phyloP scores from a whole-genome alignment of 2,797 vertebrate species.

The Buphagus erythrorhynchus region DNA sequence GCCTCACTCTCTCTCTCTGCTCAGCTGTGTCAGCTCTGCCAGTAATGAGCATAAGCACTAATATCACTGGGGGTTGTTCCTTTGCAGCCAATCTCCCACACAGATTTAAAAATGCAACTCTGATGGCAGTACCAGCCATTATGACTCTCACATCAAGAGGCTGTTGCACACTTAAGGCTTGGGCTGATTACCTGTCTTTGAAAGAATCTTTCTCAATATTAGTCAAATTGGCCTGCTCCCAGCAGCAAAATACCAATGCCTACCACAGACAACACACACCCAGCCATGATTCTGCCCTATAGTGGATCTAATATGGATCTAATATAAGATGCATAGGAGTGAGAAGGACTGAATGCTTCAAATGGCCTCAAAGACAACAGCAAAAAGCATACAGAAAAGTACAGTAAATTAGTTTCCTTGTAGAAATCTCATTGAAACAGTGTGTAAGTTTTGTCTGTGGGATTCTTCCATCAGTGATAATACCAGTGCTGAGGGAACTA shows the following conservation, averaged over 20 bases:
- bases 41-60: not conserved
- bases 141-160: not conserved
- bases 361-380: not conserved
- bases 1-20: not conserved
- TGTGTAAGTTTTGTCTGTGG: not conserved
- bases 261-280: not conserved
- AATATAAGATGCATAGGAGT: not conserved
- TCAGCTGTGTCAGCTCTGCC: constrained; percentile 3
- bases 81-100: not conserved
- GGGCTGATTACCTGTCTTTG: constrained; percentile 6
- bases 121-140: constrained; percentile 7
- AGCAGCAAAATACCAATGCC: not conserved
- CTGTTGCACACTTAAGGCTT: not conserved
- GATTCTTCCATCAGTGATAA: not conserved
- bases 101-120: not conserved
- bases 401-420: not conserved
- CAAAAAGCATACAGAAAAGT: not conserved
- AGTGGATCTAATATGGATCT: not conserved
- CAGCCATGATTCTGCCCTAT: not conserved
- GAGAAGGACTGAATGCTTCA: not conserved
- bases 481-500: not conserved
- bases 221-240: constrained; percentile 17
- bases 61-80: not conserved
- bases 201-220: constrained; percentile 16
- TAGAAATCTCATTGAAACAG: not conserved